phyloP scores from a whole-genome alignment of 2,113 vertebrate species.

The Otis tarda region DNA sequence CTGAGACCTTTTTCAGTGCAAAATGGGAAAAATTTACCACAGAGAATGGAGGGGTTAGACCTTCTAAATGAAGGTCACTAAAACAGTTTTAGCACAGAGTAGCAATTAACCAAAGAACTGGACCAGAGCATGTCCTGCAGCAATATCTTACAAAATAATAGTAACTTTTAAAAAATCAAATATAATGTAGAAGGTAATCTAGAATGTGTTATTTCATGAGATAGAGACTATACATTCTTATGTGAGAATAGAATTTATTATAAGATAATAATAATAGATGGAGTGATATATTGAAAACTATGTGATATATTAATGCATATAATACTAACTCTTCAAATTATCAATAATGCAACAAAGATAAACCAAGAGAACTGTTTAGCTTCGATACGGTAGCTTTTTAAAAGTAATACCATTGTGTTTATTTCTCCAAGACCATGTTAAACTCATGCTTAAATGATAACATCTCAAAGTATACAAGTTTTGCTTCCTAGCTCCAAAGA shows the following conservation, averaged over 20 bases:
- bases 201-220: not conserved
- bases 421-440: not conserved
- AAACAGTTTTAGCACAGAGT: not conserved
- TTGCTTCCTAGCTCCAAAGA: not conserved
- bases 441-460: not conserved
- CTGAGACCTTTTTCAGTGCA: not conserved
- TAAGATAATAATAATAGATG: not conserved
- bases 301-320: not conserved
- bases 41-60: not conserved
- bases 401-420: rapidly evolving
- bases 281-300: not conserved
- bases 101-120: not conserved
- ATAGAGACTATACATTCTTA: not conserved
- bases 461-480: not conserved
- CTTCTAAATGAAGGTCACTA: not conserved
- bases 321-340: not conserved
- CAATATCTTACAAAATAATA: not conserved
- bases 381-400: not conserved
- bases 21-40: not conserved
- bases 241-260: not conserved
- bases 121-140: not conserved
- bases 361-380: not conserved
- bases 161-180: not conserved
- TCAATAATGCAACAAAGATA: not conserved
- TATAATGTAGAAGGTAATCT: not conserved